Evolutionary conservation across 2,113 vertebrate genomes (phyloP), one percentile per base, ranked within the genome.

Genomic region (Panthera tigris): DNA sequence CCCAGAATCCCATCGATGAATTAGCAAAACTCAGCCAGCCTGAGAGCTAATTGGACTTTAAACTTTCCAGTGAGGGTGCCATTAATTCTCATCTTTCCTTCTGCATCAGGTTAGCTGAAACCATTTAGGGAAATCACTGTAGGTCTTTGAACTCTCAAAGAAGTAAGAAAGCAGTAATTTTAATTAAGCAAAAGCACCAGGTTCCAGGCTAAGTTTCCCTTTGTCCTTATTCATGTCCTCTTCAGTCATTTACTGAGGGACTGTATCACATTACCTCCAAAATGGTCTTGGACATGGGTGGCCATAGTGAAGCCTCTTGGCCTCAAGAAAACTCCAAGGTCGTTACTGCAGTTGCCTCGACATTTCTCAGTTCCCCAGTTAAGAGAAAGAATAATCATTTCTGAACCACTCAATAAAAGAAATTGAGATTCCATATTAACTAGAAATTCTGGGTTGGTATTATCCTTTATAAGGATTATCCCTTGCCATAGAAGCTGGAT

Each of bases 41-140:
- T 82, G 93, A 97, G 71, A 98, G 63, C 95, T 98, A 98, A 98
- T 96, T 98, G 98, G 94, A 96, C 92, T 95, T 97, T 96, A 96
- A 97, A 97, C 86, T 97, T 98, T 95, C 52, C 92, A 69, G 63
- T 39, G 78, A 97, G 68, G 65, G 88, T 65, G 68, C 94, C 87
- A n/a, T 95, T 92, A 33, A 95, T 73, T 57, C 69, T 98, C 97
- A 94, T 98, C 76, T 97, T 93, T 74, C 76, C 83, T 69, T 96
- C 57, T 91, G 80, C 88, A 93, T 61, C 63, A 73, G 61, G 33
- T 94, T 98, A 94, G 93, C 94, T 92, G 78, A 98, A 97, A 57
- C 91, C 82, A 18, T 0, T 63, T 91, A 73, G 52, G 96, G 23
- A 97, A 97, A 68, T 95, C 81, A 85, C 90, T 66, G 65, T 69